Evolutionary conservation across 1,140 invertebrate genomes (phyloP), one percentile per base, ranked within the genome.

Genomic region (Drosophila ercepeae): DNA sequence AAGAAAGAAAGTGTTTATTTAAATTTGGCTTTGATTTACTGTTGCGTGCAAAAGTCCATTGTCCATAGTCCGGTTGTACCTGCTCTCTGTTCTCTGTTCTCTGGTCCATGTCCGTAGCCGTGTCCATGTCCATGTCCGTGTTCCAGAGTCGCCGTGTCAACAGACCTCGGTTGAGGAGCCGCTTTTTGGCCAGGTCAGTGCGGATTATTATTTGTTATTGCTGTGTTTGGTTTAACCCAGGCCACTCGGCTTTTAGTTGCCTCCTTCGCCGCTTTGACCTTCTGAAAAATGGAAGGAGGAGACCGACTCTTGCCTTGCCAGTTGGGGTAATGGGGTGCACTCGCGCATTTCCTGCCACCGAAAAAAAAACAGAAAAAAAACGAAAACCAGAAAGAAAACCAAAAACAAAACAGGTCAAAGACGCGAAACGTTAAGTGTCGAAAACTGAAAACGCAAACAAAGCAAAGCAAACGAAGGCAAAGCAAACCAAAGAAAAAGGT

Each of bases 341-440:
- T 29, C 78, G 74, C 78, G 59, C 63, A 75, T 82, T 83, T 82
- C 78, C 74, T 78, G 74, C 55, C 67, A 54, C 54, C 27, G 11
- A 48, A 68, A 68, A 51, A 48, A 29, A 45, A 39, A 36, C 11
- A 21, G 52, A 32, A 59, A 36, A 41, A 71, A 78, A 79, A 78
- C 70, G 65, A 79, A 71, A 78, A 75, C 78, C 83, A 83, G 78
- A 83, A 70, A 75, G 70, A 67, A 67, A 51, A 39, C 21, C n/a
- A 45, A 25, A 2, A 19, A 11, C n/a, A 41, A 8, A 57, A 51
- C 50, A 55, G 42, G 27, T 36, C 63, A 64, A 67, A 67, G 46
- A 73, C 73, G 78, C 70, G 65, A 79, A 86, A 86, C 71, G 76
- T 86, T 84, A 81, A 86, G 81, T 86, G 81, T 86, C 81, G 75